Evolutionary conservation across 2,888 invertebrate species (phyloP).

Genomic region (Melieria crassipennis): DNA sequence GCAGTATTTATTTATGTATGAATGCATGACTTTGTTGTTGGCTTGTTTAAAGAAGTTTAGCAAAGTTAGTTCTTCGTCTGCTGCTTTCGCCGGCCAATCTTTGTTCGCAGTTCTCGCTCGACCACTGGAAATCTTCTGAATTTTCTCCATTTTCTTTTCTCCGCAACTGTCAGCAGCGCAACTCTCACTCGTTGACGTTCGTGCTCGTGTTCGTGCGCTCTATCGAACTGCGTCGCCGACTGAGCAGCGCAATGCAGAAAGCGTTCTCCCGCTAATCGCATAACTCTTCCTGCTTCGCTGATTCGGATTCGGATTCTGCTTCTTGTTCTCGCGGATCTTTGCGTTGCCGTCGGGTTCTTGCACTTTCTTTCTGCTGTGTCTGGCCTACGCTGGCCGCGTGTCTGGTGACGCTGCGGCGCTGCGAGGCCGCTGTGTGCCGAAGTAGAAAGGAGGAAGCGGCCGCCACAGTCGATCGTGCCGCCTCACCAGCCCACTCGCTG

Average conservation of each 20-base stretch:
- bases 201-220: neutral
- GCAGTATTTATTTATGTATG: no score
- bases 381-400: neutral
- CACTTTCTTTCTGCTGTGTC: conserved; percentile 28
- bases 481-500: conserved; percentile 43
- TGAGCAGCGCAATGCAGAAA: no score
- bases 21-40: no score
- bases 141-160: no score
- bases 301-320: conserved; percentile 23
- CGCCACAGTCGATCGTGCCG: conserved; percentile 42
- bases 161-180: no score
- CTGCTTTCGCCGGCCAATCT: no score
- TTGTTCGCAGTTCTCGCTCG: no score
- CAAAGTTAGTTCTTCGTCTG: no score
- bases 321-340: conserved; percentile 18
- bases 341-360: conserved; percentile 31
- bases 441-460: conserved; percentile 26
- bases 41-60: no score
- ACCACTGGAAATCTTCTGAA: no score
- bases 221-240: no score
- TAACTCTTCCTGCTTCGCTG: conserved; percentile 35
- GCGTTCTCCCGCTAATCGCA: conserved; percentile 31
- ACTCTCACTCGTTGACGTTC: no score
- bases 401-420: neutral
- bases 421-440: neutral